Evolutionary conservation across 1,140 invertebrate species (phyloP), one percentile per base, ranked within the genome.

Genomic region (Hesperophylax magnus): DNA sequence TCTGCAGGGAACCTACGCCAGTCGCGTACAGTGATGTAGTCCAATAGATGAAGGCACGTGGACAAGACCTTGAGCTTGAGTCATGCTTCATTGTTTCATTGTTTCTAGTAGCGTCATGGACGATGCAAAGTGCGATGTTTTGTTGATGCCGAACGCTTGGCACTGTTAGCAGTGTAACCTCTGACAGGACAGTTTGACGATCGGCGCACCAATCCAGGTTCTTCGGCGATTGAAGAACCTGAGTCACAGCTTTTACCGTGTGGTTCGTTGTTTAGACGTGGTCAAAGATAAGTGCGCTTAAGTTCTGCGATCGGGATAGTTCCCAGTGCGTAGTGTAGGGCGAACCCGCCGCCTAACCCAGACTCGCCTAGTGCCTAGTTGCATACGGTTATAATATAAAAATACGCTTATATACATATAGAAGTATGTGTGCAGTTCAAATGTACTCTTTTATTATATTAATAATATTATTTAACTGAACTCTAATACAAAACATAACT

Each of bases 391-490:
- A 77, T 69, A 76, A 75, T 76, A 79, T 75, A 77, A 69, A 82
- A 79, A 78, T 83, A 80, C 81, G 81, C 81, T 83, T 83, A 81
- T 83, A 80, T 76, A 81, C 52, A 60, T 74, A 63, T 79, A 82
- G 56, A 67, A 58, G n/a, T 27, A 72, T 53, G 63, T 71, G 81
- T 78, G 77, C 77, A 65, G 39, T 76, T 79, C 58, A 22, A 79
- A 79, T 82, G 69, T 79, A 79, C 78, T 79, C 58, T 74, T 60
- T 71, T 54, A 60, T 61, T 74, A 63, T 61, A 71, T 54, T 22
- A 79, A 79, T 79, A 79, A 72, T 52, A 61, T 61, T 63, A 79
- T 72, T 79, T 79, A 79, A 79, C 63, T 65, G 20, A 24, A 69
- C 34, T 65, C 60, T 34, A 22, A 14, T 65, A 53, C 52, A 69